These are phyloP conservation scores for Arctia plantaginis DNA, from an alignment of 2,888 invertebrate genomes.

Conservation along the genomic window DNA sequence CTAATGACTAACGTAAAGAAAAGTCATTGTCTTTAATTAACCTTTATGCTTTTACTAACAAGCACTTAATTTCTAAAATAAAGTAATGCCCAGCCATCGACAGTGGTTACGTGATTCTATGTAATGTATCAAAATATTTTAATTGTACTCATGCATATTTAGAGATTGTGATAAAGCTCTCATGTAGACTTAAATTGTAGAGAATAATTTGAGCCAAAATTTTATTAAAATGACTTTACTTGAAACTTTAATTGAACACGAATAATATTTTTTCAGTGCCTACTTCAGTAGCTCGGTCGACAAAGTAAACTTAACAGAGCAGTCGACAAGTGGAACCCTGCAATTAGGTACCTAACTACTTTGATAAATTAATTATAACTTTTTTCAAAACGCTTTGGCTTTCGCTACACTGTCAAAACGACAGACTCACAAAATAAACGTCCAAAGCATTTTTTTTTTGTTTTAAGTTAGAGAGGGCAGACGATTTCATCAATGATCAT, in stretches of 20 bases:
- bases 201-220: not conserved
- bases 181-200: not conserved
- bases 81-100: not conserved
- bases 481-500: no score
- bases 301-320: not conserved
- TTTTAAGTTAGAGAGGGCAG: no score
- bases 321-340: not conserved
- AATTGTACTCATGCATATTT: conserved; percentile 8
- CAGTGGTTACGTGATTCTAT: conserved; percentile 8
- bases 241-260: not conserved
- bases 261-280: not conserved
- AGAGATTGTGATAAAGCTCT: not conserved
- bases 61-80: not conserved
- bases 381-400: no score
- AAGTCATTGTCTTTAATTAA: not conserved
- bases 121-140: conserved; percentile 9
- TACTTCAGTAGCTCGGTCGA: not conserved
- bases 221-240: not conserved
- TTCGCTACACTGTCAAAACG: no score
- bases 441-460: no score
- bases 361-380: not conserved
- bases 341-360: not conserved
- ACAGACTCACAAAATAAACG: no score
- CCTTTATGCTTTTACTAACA: not conserved
- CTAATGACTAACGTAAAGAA: not conserved